Conservation (phyloP, 2,888 invertebrate genomes). For the Hydrotaea diabolus region DNA sequence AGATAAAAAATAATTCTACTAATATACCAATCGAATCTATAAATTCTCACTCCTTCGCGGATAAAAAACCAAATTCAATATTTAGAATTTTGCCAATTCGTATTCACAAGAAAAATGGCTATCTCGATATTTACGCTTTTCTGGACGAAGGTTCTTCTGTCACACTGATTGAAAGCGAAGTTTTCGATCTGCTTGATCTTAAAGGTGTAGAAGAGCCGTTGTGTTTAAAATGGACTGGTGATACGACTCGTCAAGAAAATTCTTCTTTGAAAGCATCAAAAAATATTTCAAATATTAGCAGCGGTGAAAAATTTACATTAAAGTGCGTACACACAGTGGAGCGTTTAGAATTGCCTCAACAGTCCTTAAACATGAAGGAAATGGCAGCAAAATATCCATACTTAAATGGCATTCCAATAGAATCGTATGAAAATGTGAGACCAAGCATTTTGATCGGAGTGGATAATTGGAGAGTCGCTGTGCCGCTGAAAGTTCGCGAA, state of each 20-base stretch:
- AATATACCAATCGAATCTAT: neutral
- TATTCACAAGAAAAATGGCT: conserved; percentile 22
- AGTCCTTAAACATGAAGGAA: conserved; percentile 1
- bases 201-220: conserved; percentile 16
- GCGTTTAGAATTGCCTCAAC: conserved; percentile 20
- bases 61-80: neutral
- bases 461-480: conserved; percentile 50
- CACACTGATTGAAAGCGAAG: neutral
- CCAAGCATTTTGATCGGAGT: conserved; percentile 48
- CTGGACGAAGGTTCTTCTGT: conserved; percentile 40
- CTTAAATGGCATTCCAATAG: conserved; percentile 40
- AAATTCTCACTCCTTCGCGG: neutral
- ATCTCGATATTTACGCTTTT: conserved; percentile 27
- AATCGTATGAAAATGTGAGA: conserved; percentile 46
- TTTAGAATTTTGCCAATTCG: conserved; percentile 11
- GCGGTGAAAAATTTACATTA: conserved; percentile 12
- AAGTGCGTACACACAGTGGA: conserved; percentile 5
- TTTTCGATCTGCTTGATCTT: conserved; percentile 14
- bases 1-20: neutral
- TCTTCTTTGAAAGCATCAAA: conserved; percentile 18
- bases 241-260: conserved; percentile 35
- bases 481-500: conserved; percentile 43
- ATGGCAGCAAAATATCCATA: conserved; percentile 15
- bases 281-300: neutral
- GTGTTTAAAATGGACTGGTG: conserved; percentile 25